Conservation (phyloP, 2,797 vertebrate genomes). For the Coccyzus lansbergi region DNA sequence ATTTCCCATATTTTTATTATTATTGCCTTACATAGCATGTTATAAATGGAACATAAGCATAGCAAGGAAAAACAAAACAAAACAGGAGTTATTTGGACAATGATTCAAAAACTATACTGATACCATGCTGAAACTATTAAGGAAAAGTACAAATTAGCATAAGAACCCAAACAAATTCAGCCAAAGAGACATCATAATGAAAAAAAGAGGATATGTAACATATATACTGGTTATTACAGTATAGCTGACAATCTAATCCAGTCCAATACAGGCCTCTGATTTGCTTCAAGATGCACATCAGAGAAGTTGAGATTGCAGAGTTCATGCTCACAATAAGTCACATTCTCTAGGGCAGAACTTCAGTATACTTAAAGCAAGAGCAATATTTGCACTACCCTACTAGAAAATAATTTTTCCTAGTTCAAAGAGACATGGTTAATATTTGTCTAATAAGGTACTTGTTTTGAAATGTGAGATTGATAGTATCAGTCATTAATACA, state of each 20-base stretch:
- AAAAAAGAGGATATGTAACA: background rate
- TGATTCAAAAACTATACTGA: background rate
- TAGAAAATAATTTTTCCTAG: background rate
- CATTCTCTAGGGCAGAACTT: background rate
- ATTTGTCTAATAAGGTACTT: background rate
- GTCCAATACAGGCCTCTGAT: background rate
- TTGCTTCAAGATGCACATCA: background rate
- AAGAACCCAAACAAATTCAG: background rate
- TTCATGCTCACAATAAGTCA: background rate
- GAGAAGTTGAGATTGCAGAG: background rate
- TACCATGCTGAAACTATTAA: background rate
- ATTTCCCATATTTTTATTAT: background rate
- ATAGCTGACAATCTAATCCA: background rate
- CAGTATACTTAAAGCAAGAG: background rate
- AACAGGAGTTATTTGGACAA: background rate
- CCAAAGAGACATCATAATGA: background rate
- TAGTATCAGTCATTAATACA: background rate
- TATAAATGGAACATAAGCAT: background rate
- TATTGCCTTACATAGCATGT: background rate
- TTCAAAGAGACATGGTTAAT: background rate
- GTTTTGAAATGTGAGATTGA: background rate
- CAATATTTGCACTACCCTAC: accelerated
- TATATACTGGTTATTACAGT: background rate
- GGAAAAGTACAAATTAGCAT: background rate
- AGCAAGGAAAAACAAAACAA: conserved; percentile 14